A percentile compares a stretch with the other conserved stretches of the same genome.
Evolutionary conservation across 2,797 vertebrate genomes (phyloP).

Genomic region (Ara ararauna): DNA sequence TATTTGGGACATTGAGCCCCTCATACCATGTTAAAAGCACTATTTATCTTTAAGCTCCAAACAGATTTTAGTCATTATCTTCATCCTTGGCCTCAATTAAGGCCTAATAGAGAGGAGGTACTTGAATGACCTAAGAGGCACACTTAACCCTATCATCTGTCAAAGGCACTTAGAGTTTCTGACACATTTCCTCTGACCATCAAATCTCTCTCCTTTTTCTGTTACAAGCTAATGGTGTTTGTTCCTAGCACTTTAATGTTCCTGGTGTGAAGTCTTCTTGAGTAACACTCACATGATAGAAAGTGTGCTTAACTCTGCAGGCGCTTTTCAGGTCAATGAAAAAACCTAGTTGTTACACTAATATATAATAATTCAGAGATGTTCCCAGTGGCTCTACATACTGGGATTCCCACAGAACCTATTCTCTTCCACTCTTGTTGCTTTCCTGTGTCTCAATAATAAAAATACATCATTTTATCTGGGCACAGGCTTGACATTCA

Average conservation of each 20-base stretch:
- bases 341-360: slow-evolving; percentile 42
- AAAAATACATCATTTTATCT: background rate
- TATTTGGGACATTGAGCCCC: background rate
- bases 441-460: background rate
- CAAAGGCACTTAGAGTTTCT: slow-evolving; percentile 30
- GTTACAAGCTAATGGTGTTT: slow-evolving; percentile 32
- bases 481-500: background rate
- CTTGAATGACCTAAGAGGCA: slow-evolving; percentile 62
- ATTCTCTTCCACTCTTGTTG: slow-evolving; percentile 14
- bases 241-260: slow-evolving; percentile 55
- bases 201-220: slow-evolving; percentile 1
- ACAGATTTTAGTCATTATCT: slow-evolving; percentile 52
- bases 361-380: slow-evolving; percentile 33
- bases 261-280: slow-evolving; percentile 42
- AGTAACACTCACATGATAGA: slow-evolving; percentile 50
- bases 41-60: background rate
- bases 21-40: background rate
- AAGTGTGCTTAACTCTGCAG: slow-evolving; percentile 71
- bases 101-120: slow-evolving; percentile 50
- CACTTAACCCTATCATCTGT: slow-evolving; percentile 36
- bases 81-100: slow-evolving; percentile 59
- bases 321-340: slow-evolving; percentile 57
- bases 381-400: background rate
- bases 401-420: background rate
- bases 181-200: background rate